A percentile compares a stretch with the other conserved stretches of the same genome.
Conservation (phyloP, 1,140 invertebrate genomes). For the Magallana angulata region DNA sequence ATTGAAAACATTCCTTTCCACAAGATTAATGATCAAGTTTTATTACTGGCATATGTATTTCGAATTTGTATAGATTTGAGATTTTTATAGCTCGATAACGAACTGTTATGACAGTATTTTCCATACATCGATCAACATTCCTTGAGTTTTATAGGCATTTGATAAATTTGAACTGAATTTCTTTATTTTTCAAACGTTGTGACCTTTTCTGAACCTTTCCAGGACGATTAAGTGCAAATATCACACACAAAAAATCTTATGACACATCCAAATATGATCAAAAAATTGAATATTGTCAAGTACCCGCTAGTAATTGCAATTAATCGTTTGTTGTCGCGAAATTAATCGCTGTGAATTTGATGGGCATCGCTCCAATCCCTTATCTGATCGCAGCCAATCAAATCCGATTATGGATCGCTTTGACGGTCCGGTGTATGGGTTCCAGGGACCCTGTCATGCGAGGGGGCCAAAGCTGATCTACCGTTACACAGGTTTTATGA, state of each 20-base stretch:
- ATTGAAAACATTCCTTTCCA: no score
- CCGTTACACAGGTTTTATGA: constrained; percentile 15
- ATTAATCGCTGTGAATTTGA: constrained; percentile 21
- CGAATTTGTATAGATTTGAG: no score
- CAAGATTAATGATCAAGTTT: no score
- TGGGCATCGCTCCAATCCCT: neutral
- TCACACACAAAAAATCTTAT: neutral
- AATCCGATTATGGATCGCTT: constrained; percentile 4
- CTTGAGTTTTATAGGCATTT: neutral
- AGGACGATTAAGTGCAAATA: neutral
- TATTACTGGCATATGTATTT: no score
- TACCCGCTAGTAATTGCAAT: neutral
- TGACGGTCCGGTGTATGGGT: constrained; percentile 2
- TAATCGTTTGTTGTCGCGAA: constrained; percentile 13
- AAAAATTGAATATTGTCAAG: neutral
- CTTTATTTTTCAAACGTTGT: neutral
- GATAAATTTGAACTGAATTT: neutral
- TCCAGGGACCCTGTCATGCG: neutral
- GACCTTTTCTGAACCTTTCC: neutral
- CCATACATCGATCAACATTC: neutral
- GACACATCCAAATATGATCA: constrained; percentile 3
- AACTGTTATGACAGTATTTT: neutral
- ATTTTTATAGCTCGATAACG: no score
- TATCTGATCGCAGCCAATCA: constrained; percentile 3
- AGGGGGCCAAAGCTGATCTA: constrained; percentile 29